These are phyloP conservation scores for Cepaea nemoralis DNA, from an alignment of 1,140 invertebrate species.

Conservation along the genomic window DNA sequence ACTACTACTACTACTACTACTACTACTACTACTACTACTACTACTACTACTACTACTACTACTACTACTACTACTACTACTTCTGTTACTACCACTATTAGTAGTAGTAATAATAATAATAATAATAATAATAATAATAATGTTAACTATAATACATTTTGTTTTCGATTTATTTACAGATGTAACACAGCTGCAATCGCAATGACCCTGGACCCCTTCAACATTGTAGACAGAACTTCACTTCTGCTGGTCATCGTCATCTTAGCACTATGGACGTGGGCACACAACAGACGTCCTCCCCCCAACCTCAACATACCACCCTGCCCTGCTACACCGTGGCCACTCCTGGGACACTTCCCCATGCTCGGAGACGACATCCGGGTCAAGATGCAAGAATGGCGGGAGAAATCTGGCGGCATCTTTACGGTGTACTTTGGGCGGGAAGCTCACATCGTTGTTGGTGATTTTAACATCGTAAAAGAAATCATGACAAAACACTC, in stretches of 20 bases:
- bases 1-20: slow-evolving; percentile 14
- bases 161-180: slow-evolving; percentile 4
- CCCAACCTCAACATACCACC: background rate
- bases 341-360: background rate
- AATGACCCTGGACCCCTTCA: too few species aligned
- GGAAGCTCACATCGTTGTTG: background rate
- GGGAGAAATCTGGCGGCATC: background rate
- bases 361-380: background rate
- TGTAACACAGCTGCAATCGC: too few species aligned
- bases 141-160: too few species aligned
- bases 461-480: background rate
- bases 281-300: background rate
- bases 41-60: too few species aligned
- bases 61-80: too few species aligned
- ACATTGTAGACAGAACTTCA: too few species aligned
- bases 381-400: background rate
- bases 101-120: too few species aligned
- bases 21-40: background rate
- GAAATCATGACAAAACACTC: slow-evolving; percentile 9
- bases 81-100: too few species aligned
- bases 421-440: background rate
- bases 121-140: too few species aligned
- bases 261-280: background rate
- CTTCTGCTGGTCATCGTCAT: too few species aligned
- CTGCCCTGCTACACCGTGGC: background rate